phyloP scores from a whole-genome alignment of 1,140 invertebrate genomes.

The Pectinophora gossypiella region DNA sequence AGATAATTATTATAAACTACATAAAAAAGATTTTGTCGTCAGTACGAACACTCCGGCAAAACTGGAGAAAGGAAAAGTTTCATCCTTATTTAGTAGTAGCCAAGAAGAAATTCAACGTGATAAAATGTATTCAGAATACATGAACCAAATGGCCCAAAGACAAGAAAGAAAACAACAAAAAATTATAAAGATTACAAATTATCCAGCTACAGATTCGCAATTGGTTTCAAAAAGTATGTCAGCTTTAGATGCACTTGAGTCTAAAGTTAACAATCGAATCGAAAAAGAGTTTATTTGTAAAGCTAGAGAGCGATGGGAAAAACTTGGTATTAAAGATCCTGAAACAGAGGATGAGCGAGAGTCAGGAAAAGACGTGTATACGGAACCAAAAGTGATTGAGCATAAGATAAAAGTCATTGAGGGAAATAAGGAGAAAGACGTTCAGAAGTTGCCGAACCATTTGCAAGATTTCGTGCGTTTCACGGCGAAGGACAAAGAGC shows the following conservation, averaged over 20 bases:
- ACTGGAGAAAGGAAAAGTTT: constrained; percentile 32
- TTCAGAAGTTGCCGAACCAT: constrained; percentile 82
- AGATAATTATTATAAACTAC: constrained; percentile 28
- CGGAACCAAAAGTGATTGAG: constrained; percentile 72
- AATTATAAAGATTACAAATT: constrained; percentile 82
- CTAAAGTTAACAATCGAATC: constrained; percentile 75
- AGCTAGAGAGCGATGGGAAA: constrained; percentile 78
- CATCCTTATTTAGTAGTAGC: constrained; percentile 61
- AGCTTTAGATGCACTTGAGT: constrained; percentile 46
- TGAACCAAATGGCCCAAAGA: constrained; percentile 85
- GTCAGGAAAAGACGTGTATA: constrained; percentile 41
- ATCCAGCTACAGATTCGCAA: constrained; percentile 19
- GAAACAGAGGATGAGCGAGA: constrained; percentile 72
- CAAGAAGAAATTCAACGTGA: constrained; percentile 81
- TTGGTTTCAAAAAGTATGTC: constrained; percentile 57
- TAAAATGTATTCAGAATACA: constrained; percentile 89
- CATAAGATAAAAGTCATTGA: constrained; percentile 78
- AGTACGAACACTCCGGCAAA: constrained; percentile 23
- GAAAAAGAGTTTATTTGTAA: constrained; percentile 84
- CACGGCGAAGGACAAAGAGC: constrained; percentile 74
- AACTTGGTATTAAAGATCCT: constrained; percentile 77
- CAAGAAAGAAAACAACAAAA: constrained; percentile 85
- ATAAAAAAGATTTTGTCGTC: constrained; percentile 27
- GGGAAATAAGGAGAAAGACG: constrained; percentile 76
- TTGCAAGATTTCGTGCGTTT: constrained; percentile 83